phyloP scores from a whole-genome alignment of 2,113 vertebrate species.

The Gracilinanus agilis region DNA sequence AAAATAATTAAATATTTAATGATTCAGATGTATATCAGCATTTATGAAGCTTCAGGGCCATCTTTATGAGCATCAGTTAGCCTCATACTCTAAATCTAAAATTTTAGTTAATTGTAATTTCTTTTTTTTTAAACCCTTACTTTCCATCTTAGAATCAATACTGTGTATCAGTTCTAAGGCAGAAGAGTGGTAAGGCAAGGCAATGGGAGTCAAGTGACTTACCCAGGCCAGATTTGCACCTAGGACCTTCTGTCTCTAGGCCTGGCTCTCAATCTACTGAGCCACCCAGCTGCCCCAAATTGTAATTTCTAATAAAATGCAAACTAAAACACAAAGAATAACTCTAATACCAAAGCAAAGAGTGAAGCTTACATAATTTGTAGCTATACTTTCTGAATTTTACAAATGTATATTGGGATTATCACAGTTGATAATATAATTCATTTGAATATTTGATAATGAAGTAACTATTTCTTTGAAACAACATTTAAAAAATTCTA shows the following conservation, averaged over 20 bases:
- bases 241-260: no score
- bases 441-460: background rate
- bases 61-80: background rate
- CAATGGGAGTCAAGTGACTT: no score
- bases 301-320: background rate
- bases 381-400: background rate
- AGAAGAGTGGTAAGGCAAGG: no score
- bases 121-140: no score
- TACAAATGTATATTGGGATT: background rate
- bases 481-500: background rate
- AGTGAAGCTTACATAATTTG: no score
- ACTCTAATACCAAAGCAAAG: no score
- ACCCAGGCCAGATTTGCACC: no score
- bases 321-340: background rate
- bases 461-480: background rate
- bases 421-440: no score
- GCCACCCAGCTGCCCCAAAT: no score
- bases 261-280: no score
- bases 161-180: no score
- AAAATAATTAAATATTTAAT: background rate
- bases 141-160: no score
- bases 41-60: background rate
- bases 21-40: background rate
- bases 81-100: background rate
- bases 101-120: background rate